phyloP scores from a whole-genome alignment of 2,113 vertebrate species.

The Nipponia nippon region DNA sequence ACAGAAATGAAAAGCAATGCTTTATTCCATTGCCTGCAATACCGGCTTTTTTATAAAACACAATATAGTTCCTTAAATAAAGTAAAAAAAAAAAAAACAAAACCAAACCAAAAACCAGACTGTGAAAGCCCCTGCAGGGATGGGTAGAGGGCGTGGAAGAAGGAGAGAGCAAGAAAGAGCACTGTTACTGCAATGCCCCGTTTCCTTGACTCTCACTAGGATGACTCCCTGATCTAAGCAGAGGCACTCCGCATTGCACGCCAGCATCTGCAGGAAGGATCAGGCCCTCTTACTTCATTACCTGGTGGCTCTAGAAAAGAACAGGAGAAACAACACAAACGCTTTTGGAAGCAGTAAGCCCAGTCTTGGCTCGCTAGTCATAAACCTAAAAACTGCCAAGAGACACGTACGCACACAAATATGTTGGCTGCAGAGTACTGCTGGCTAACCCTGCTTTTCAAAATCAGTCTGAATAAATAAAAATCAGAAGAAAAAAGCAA shows the following conservation, averaged over 20 bases:
- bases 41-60: background rate
- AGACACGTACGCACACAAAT: background rate
- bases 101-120: too few relatives aligned
- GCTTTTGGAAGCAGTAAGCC: background rate
- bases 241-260: background rate
- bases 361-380: background rate
- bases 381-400: slow-evolving; percentile 26
- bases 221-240: background rate
- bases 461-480: background rate
- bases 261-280: background rate
- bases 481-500: background rate
- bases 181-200: background rate
- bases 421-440: slow-evolving; percentile 27
- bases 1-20: background rate
- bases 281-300: background rate
- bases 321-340: background rate
- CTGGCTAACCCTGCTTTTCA: background rate
- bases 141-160: background rate
- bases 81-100: background rate
- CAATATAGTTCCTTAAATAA: background rate
- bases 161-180: background rate
- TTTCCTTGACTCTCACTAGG: background rate
- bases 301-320: background rate
- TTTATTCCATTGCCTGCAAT: background rate
- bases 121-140: background rate